These are phyloP conservation scores for Arrhopalites spinosus DNA, from an alignment of 2,888 invertebrate species.

Conservation along the genomic window DNA sequence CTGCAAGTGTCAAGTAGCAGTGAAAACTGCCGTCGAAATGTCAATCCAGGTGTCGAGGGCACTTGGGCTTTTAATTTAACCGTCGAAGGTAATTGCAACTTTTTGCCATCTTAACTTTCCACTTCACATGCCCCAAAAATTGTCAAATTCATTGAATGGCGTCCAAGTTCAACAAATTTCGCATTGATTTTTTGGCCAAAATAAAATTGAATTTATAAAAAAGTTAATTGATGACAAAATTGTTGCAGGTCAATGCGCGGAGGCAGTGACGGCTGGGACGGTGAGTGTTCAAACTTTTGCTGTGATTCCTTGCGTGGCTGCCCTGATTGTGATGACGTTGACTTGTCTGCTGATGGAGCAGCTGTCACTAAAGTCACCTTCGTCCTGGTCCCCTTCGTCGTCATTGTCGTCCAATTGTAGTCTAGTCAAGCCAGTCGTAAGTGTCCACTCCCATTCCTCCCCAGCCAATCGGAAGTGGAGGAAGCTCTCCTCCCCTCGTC, in stretches of 20 bases:
- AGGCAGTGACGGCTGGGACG: conserved; percentile 21
- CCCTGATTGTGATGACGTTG: not conserved
- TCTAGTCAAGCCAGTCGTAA: not conserved
- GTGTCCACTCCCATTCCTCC: not conserved
- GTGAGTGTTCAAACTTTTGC: not conserved
- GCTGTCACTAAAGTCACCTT: not conserved
- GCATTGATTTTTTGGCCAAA: not conserved
- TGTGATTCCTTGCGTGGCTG: conserved; percentile 19
- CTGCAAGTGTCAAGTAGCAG: conserved; percentile 58
- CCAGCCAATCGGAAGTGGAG: too few relatives aligned
- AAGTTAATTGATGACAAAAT: not conserved
- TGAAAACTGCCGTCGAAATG: conserved; percentile 65
- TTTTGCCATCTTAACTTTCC: too few relatives aligned
- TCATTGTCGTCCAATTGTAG: not conserved
- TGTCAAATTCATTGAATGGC: too few relatives aligned
- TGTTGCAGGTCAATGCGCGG: conserved; percentile 25
- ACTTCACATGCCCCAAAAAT: too few relatives aligned
- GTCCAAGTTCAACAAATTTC: not conserved
- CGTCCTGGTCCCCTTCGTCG: not conserved
- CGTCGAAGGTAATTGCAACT: conserved; percentile 68
- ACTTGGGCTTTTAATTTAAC: conserved; percentile 72
- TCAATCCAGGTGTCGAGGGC: conserved; percentile 61
- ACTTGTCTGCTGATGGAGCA: not conserved
- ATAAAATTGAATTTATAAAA: not conserved
- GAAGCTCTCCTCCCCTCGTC: too few relatives aligned